Base-by-base conservation (phyloP, 2,797 vertebrate species). In the Sebastolobus alascanus region DNA sequence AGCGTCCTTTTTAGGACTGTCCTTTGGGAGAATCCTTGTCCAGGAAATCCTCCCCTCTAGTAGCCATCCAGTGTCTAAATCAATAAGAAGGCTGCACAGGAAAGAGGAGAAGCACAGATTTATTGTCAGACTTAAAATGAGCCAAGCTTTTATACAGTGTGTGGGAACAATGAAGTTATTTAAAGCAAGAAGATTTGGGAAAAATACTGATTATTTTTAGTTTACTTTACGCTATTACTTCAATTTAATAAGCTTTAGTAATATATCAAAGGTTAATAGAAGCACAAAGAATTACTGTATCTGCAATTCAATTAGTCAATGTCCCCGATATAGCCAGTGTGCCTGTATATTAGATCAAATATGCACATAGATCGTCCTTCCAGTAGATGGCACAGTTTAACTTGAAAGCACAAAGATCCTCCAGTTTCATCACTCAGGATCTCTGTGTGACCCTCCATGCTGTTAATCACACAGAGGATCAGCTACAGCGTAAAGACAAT, bases 341-440 rank as follows among this genome's bases (percentile, higher is more conserved):
- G 11, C 20, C 12, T 13, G 20, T 33, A 12, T n/a, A 11, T 10
- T 12, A 29, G 3, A 43, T 29, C 25, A 68, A 54, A 66, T 50
- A 6, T 84, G 90, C 46, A 87, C 77, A 52, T 61, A 4, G 4
- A 3, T 54, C 3, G 11, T 71, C 1, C 70, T 8, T 78, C 91
- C 94, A 87, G 79, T 85, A 95, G 94, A 82, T 92, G 94, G 93
- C 91, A 54, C 58, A 83, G 85, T 90, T 73, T 64, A 52, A 84
- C 83, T 58, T 70, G 31, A 59, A 70, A 78, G 73, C 38, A 40
- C 29, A 46, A 16, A 66, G 8, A 67, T 46, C 31, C 31, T 58
- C 4, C 16, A 58, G 16, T 40, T 52, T 55, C 52, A 46, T 72
- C 75, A 61, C 27, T 18, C 16, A 8, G 25, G 11, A 40, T 46